Percentiles rank a stretch among this genome's conserved stretches.
Conservation (phyloP, 2,113 vertebrate genomes). For the Eidolon helvum region DNA sequence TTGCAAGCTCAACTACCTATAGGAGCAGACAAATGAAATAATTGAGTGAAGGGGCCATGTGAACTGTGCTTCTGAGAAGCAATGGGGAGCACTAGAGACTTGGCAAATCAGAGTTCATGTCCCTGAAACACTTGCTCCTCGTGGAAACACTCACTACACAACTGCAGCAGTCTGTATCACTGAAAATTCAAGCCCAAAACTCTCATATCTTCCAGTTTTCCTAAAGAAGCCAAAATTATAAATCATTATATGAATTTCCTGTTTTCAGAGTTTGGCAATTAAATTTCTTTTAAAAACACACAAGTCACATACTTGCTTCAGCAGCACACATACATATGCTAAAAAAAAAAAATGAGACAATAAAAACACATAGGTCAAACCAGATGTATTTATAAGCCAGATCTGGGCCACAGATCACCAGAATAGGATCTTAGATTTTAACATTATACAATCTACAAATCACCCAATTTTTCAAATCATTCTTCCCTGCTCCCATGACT, state of each 20-base stretch:
- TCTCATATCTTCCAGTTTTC: not conserved
- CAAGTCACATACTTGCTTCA: not conserved
- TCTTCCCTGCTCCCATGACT: not conserved
- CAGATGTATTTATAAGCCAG: not conserved
- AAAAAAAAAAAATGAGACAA: no score
- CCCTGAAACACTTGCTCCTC: not conserved
- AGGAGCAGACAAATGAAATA: not conserved
- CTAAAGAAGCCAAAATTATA: not conserved
- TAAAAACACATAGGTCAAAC: constrained; percentile 7
- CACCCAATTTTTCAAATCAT: not conserved
- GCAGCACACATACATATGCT: no score
- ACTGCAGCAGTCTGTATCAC: not conserved
- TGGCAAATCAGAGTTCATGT: not conserved
- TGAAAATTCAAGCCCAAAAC: not conserved
- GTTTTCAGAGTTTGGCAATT: not conserved
- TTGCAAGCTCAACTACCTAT: not conserved
- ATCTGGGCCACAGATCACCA: not conserved
- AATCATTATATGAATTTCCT: not conserved
- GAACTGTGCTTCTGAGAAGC: not conserved
- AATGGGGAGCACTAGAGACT: not conserved
- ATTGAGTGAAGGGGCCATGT: not conserved
- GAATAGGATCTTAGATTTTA: not conserved
- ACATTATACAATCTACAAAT: not conserved
- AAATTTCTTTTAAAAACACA: constrained; percentile 11
- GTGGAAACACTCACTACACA: not conserved